Evolutionary conservation across 1,140 invertebrate genomes (phyloP).

Genomic region (Zaprionus inermis): DNA sequence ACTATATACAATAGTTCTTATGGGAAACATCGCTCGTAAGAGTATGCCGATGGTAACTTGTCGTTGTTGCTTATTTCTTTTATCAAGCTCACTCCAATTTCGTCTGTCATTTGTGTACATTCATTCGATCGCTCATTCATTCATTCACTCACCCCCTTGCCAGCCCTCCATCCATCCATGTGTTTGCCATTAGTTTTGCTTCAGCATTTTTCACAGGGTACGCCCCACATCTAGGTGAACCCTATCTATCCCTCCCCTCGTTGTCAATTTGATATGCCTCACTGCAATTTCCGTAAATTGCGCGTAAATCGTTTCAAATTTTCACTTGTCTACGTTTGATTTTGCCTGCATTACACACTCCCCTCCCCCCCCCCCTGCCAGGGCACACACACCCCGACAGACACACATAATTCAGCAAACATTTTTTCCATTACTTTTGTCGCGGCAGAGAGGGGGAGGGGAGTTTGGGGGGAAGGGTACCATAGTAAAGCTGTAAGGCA

Average conservation of each 20-base stretch:
- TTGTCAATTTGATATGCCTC: conserved; percentile 74
- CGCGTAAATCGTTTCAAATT: conserved; percentile 81
- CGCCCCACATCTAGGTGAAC: background rate
- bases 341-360: conserved; percentile 47
- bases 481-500: conserved; percentile 56
- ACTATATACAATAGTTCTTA: too few relatives aligned
- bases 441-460: background rate
- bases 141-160: conserved; percentile 7
- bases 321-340: conserved; percentile 81
- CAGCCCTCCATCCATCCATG: conserved; percentile 3
- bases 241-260: conserved; percentile 5
- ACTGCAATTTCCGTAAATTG: conserved; percentile 78
- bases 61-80: background rate
- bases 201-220: conserved; percentile 15
- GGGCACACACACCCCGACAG: conserved; percentile 18
- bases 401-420: conserved; percentile 74
- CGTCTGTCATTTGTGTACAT: conserved; percentile 40
- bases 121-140: conserved; percentile 30
- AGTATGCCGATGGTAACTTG: too few relatives aligned
- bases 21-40: too few relatives aligned
- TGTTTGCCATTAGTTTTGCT: conserved; percentile 52
- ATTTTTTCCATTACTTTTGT: conserved; percentile 69
- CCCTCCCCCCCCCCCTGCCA: conserved; percentile 15
- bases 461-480: background rate
- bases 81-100: conserved; percentile 14